Base-by-base conservation (phyloP, 2,888 invertebrate species). In the Caenorhabditis doughertyi region DNA sequence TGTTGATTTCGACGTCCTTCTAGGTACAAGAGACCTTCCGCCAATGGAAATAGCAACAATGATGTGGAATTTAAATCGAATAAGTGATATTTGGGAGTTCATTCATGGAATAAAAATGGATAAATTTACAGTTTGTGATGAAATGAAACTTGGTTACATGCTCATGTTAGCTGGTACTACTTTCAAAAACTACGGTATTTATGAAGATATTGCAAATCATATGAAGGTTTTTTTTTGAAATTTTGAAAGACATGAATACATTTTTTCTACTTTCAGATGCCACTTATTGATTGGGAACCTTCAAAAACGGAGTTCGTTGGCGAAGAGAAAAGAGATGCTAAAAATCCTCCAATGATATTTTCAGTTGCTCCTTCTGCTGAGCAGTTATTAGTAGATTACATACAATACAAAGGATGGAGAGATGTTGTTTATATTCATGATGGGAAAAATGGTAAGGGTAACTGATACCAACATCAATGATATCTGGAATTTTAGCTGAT, bases 131-230 rank as follows among this genome's bases (percentile, higher is more conserved):
- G 88, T 88, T 51, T 88, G 88, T 60, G 87, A 88, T 62, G 87
- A 88, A 65, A 86, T 88, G 84, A 86, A 87, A 44, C 68, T 84
- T 9, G 88, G 88, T n/a, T 87, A 81, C 58, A 85, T 88, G 83
- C 67, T 88, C 13, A 87, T 87, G 87, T n/a, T 88, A 23, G 86
- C 86, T 8, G 87, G 88, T 8, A 84, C 87, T 0, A 82, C 74
- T 42, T 82, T 70, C 35, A 79, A 84, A 60, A 86, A 85, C 18
- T 86, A 76, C 49, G 82, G 80, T 0, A 79, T 85, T 25, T 87
- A 87, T 70, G 85, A 85, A 51, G 80, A 87, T 9, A 84, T 88
- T 29, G 80, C 87, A 18, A 83, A 85, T 70, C 80, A 84, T 18
- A 86, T 88, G 85, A 81, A 87, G 79, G 87, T 88, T 11, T 35